Conservation (phyloP, 2,113 vertebrate species). For the Poicephalus meyeri region DNA sequence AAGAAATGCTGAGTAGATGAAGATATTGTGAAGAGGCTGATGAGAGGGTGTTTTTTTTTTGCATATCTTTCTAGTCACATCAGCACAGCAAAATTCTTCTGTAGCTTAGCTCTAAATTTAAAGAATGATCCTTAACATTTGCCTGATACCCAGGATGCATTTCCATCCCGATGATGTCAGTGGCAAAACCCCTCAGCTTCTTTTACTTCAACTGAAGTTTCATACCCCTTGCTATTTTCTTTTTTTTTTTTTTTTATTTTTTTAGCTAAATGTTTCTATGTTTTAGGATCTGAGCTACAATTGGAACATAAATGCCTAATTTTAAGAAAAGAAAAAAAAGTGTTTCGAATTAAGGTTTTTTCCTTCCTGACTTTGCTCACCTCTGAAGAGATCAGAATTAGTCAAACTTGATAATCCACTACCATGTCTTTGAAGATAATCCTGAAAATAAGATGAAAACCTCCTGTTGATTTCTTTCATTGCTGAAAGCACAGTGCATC, state of each 20-base stretch:
- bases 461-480: not conserved
- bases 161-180: not conserved
- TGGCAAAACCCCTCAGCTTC: not conserved
- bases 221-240: not conserved
- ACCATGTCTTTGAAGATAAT: not conserved
- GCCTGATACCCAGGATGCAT: accelerated
- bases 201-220: not conserved
- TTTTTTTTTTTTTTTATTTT: too few relatives aligned
- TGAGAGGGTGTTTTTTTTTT: not conserved
- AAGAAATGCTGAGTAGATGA: not conserved
- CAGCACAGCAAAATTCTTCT: not conserved
- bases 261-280: not conserved
- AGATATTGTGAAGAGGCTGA: not conserved
- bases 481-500: not conserved
- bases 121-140: not conserved
- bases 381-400: not conserved
- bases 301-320: not conserved
- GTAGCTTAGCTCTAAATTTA: not conserved
- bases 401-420: not conserved
- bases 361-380: not conserved
- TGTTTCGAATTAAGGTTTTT: not conserved
- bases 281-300: not conserved
- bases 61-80: not conserved
- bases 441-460: not conserved
- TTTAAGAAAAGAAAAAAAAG: not conserved